phyloP scores from a whole-genome alignment of 2,113 vertebrate genomes.

The Nothocercus nigrocapillus region DNA sequence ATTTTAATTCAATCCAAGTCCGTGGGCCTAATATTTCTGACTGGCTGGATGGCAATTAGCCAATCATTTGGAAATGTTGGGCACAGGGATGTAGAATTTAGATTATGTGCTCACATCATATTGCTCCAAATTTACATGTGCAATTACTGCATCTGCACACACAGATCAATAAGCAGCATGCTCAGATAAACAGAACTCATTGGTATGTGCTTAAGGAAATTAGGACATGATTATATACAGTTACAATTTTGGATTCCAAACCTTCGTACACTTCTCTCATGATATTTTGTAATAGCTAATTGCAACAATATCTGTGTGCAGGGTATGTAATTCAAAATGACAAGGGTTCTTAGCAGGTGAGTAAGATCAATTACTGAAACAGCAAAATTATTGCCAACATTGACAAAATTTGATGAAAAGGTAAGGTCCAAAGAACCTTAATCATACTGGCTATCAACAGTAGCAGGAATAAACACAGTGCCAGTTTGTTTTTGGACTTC shows the following conservation, averaged over 20 bases:
- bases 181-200: neutral
- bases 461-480: neutral
- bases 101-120: neutral
- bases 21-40: neutral
- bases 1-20: neutral
- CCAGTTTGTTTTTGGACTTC: neutral
- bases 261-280: slow-evolving; percentile 45
- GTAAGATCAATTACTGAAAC: slow-evolving; percentile 43
- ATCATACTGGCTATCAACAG: slow-evolving; percentile 15
- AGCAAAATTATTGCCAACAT: slow-evolving; percentile 42
- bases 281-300: slow-evolving; percentile 59
- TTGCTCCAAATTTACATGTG: neutral
- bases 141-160: neutral
- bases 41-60: neutral
- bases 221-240: neutral
- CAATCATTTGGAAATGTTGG: neutral
- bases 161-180: neutral
- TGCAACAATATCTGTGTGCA: slow-evolving; percentile 16
- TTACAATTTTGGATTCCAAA: slow-evolving; percentile 41
- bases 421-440: slow-evolving; percentile 18
- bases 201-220: neutral
- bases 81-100: neutral
- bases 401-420: slow-evolving; percentile 51
- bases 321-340: slow-evolving; percentile 41
- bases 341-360: slow-evolving; percentile 61